Evolutionary conservation across 1,140 invertebrate genomes (phyloP), one percentile per base, ranked within the genome.

Genomic region (Tyrophagus putrescentiae): DNA sequence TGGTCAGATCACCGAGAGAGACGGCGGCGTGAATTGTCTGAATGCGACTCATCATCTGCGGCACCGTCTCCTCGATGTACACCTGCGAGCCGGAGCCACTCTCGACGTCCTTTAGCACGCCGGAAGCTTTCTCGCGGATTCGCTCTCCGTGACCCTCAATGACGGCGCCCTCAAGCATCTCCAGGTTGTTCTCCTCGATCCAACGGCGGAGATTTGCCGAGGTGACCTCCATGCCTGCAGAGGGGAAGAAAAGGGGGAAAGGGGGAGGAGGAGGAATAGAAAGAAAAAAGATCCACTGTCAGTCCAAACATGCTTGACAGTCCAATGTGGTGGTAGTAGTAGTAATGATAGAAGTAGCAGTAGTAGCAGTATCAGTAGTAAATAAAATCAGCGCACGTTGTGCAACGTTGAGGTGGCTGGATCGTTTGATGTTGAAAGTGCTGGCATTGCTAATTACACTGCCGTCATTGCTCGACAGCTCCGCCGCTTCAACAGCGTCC

Each of bases 161-260:
- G 11, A 93, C 75, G 1, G 90, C 83, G 67, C 84, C 81, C 68
- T 87, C 84, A 44, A 92, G 72, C 66, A 84, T 82, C 21, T 78
- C 78, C 67, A 91, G 77, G 70, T 91, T 85, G 68, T 83, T 79
- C 69, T 90, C 87, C 69, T 90, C 85, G 63, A 91, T 89, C 87
- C 87, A 92, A 73, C 88, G 87, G 61, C 86, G 76, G 62, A 92
- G 88, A 66, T 88, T 89, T 41, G 87, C 69, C 36, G 69, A 65
- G 29, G 64, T 69, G 9, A 70, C 63, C 57, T 65, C 64, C 16
- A 66, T 33, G 42, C 64, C 67, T 70, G 32, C 3, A 31, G 2
- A 54, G n/a, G 7, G 34, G 31, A 62, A 4, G 29, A 41, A n/a
- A 61, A 62, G 21, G 6, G 4, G 4, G 44, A 58, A 25, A 58